Evolutionary conservation across 2,113 vertebrate genomes (phyloP), one percentile per base, ranked within the genome.

Genomic region (Onychorhynchus coronatus): DNA sequence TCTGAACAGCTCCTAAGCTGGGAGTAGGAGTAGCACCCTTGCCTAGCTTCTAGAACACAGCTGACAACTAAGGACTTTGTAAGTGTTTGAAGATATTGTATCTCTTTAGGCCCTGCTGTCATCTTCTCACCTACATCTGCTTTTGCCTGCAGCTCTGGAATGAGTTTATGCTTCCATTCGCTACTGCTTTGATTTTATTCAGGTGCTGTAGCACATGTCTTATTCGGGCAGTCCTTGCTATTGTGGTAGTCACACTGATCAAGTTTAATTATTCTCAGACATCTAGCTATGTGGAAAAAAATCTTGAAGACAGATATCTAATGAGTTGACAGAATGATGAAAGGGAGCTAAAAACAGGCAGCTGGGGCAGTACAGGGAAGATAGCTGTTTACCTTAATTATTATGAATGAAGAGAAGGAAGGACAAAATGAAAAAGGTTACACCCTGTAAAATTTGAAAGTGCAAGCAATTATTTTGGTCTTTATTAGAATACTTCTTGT

Each of bases 251-350:
- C 79, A 35, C 85, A 39, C 46, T 37, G 68, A 42, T 93, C 49
- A 52, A 85, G 49, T 93, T 85, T 88, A 91, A 93, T 94, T 91
- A 84, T 28, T 85, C 68, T 94, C 39, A 68, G 70, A 47, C 35
- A 75, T 75, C 65, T 92, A 78, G 28, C 37, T 70, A 17, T 50
- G 39, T 65, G 61, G 46, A 71, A 93, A 50, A 91, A 67, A 44
- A 6, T 71, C 79, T 86, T 65, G n/a, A 96, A 81, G 82, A 49
- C 42, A 37, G 22, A 9, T 31, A 52, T 78, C 39, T 84, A 71
- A 86, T 81, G 68, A 88, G 56, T 59, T 96, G 76, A 75, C 30
- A 65, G 65, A 92, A 68, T 39, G 61, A 92, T 95, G 68, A 93
- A 84, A 89, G 27, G 49, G 44, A 92, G 52, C 68, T 92, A 31